Conservation (phyloP, 2,888 invertebrate species). For the Lasioglossum villosulum region DNA sequence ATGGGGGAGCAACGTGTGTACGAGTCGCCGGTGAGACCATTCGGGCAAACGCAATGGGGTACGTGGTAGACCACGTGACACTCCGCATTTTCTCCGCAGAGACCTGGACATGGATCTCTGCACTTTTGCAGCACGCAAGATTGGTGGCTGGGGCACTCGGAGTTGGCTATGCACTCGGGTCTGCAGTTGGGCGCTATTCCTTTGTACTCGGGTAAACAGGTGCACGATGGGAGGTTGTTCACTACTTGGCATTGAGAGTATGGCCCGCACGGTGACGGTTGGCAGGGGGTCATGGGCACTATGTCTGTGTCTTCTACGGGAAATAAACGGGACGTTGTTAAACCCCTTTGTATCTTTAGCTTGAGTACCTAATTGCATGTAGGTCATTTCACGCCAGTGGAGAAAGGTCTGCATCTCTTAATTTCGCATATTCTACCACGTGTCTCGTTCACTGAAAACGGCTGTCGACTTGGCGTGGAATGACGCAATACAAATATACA, state of each 20-base stretch:
- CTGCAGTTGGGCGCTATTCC: conserved; percentile 91
- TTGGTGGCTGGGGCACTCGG: conserved; percentile 87
- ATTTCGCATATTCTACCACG: neutral
- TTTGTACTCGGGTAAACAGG: conserved; percentile 89
- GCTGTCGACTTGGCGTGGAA: neutral
- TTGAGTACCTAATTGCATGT: neutral
- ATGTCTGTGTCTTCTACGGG: conserved; percentile 62
- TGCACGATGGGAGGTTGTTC: conserved; percentile 88
- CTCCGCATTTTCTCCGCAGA: conserved; percentile 88
- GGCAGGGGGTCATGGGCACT: conserved; percentile 85
- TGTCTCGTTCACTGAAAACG: neutral
- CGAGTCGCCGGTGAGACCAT: conserved; percentile 88
- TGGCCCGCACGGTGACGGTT: conserved; percentile 88
- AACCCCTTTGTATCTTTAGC: neutral
- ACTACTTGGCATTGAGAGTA: conserved; percentile 87
- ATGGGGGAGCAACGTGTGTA: conserved; percentile 86
- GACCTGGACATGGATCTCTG: conserved; percentile 88
- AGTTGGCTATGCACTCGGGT: conserved; percentile 90
- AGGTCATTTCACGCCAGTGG: neutral
- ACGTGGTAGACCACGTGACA: conserved; percentile 89
- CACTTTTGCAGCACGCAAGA: conserved; percentile 89
- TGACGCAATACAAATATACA: neutral
- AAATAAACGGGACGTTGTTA: neutral
- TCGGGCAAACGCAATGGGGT: conserved; percentile 87
- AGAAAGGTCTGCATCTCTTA: neutral